These are phyloP conservation scores for Etheostoma spectabile DNA, from an alignment of 2,113 vertebrate genomes.

Conservation along the genomic window DNA sequence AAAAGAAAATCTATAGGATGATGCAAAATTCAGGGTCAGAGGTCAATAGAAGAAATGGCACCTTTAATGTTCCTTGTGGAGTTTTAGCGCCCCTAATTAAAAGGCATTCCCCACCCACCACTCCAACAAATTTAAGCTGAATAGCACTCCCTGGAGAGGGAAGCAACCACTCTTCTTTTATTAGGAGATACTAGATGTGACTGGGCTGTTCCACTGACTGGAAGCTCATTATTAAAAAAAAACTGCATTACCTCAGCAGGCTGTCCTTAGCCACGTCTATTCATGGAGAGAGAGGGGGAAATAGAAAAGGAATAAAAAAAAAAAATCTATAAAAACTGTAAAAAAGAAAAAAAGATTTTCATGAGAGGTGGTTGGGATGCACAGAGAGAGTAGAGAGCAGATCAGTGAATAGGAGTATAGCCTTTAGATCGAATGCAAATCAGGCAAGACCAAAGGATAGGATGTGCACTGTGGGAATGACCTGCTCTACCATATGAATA, in stretches of 20 bases:
- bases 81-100: constrained; percentile 58
- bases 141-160: constrained; percentile 41
- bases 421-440: constrained; percentile 61
- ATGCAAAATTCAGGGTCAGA: constrained; percentile 30
- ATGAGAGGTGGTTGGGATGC: constrained; percentile 48
- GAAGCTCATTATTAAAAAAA: constrained; percentile 56
- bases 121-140: constrained; percentile 46
- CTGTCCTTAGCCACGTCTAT: constrained; percentile 36
- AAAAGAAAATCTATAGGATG: background rate
- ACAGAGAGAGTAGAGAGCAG: constrained; percentile 18
- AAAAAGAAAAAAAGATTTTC: constrained; percentile 20
- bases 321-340: constrained; percentile 43
- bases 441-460: constrained; percentile 48
- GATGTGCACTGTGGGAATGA: constrained; percentile 55
- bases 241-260: constrained; percentile 48
- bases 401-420: constrained; percentile 39
- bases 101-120: constrained; percentile 14
- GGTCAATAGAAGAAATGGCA: constrained; percentile 44
- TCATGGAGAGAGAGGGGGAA: constrained; percentile 4
- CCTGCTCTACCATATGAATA: constrained; percentile 34
- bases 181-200: constrained; percentile 64
- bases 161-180: constrained; percentile 58
- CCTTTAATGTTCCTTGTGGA: constrained; percentile 27
- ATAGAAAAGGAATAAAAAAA: constrained; percentile 15
- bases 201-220: constrained; percentile 49